These are phyloP conservation scores for Hydractinia symbiolongicarpus DNA, from an alignment of 30 jellyfish, hydroid and myxozoan species.

Conservation along the genomic window DNA sequence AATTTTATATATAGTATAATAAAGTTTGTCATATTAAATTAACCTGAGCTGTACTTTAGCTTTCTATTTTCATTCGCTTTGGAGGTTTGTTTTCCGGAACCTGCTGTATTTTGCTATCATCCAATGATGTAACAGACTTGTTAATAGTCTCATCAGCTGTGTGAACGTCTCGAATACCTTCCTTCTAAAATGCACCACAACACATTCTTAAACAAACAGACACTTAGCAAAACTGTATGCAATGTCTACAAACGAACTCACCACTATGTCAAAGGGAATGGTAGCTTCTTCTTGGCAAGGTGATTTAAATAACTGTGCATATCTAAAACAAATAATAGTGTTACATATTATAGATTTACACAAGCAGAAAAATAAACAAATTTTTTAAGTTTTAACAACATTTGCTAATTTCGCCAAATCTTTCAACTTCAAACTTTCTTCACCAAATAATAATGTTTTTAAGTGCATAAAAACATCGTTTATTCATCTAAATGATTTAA, in stretches of 20 bases:
- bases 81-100: background rate
- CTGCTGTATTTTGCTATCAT: background rate
- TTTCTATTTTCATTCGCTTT: background rate
- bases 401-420: no score
- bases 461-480: no score
- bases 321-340: background rate
- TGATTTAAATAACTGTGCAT: slow-evolving; percentile 18
- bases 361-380: no score
- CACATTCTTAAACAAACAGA: background rate
- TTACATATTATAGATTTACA: no score
- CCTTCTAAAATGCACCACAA: background rate
- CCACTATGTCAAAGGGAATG: slow-evolving; percentile 11
- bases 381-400: no score
- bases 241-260: background rate
- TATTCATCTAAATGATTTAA: no score
- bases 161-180: slow-evolving; percentile 14
- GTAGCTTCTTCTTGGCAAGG: slow-evolving; percentile 8
- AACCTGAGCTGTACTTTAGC: background rate
- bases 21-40: no score
- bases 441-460: no score
- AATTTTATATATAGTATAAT: no score
- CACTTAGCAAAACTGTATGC: background rate
- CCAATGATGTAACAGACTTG: background rate
- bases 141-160: background rate
- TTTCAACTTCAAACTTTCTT: no score